Base-by-base conservation (phyloP, 2,888 invertebrate genomes). In the Polietes domitor region DNA sequence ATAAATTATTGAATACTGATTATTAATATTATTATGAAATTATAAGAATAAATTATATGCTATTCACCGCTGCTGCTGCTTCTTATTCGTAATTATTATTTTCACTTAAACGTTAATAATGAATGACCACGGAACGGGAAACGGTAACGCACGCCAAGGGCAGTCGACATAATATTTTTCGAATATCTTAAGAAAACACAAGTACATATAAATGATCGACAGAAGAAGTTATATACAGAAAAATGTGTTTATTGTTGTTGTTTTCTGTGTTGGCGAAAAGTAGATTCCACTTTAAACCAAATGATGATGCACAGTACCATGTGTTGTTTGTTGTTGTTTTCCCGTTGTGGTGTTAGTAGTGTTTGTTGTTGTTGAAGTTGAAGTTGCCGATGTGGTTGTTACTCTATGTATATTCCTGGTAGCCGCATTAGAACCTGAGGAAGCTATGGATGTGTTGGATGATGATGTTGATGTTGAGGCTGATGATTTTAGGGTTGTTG, bases 391-490 rank as follows among this genome's bases (percentile, higher is more conserved):
- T 77, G 86, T 86, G 86, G 87, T 86, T 86, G 87, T 82, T 86
- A 87, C 88, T 86, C 87, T 87, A 88, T 88, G 84, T 87, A 88
- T 87, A 88, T 89, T 77, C 75, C 83, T 86, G 85, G 87, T 87
- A 87, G 89, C 87, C 87, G 88, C 87, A 86, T 87, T 88, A 77
- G 87, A 87, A 86, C 89, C 88, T 88, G 89, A 88, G 88, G 90
- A 90, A 88, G 89, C 88, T 87, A 89, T 88, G 87, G 90, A 88
- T 87, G 90, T 86, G 82, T 86, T 89, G 87, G 89, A 88, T 87
- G 89, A 88, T 87, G 89, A 89, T 87, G 89, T 88, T 88, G 86
- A 88, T 88, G 87, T 87, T 88, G 87, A 85, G 21, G 53, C 41
- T 88, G 88, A 76, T 83, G 80, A 80, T 81, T 81, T 81, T 61